Conservation (phyloP, 2,888 invertebrate species). For the Alviniconcha strummeri region DNA sequence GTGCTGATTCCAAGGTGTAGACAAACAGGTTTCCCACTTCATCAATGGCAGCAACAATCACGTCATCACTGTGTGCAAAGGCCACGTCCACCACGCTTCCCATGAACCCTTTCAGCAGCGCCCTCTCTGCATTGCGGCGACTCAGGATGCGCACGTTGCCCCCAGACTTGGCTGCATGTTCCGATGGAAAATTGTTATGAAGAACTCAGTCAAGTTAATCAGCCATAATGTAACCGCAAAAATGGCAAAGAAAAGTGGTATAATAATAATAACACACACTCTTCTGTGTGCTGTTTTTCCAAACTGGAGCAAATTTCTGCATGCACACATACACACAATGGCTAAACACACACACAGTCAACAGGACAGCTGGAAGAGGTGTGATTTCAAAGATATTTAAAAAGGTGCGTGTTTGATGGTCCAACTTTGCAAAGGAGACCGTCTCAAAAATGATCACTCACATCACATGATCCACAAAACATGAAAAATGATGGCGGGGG, state of each 20-base stretch:
- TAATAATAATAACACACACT: neutral
- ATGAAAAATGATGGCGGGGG: neutral
- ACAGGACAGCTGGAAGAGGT: neutral
- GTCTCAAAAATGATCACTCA: neutral
- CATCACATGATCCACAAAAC: neutral
- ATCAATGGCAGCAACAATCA: slow-evolving; percentile 91
- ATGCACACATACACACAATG: neutral
- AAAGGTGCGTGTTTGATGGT: no score
- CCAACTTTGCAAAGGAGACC: neutral
- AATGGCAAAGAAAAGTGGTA: neutral
- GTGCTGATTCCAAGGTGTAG: slow-evolving; percentile 65
- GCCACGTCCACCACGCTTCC: slow-evolving; percentile 93
- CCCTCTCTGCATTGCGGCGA: slow-evolving; percentile 83
- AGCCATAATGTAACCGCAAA: neutral
- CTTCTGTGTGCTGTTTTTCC: no score
- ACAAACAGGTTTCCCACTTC: slow-evolving; percentile 89
- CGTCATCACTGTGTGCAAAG: slow-evolving; percentile 88
- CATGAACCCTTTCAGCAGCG: slow-evolving; percentile 89
- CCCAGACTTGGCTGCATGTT: slow-evolving; percentile 63
- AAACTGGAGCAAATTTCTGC: neutral
- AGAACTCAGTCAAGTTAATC: neutral
- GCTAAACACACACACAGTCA: neutral
- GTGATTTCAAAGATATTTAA: no score
- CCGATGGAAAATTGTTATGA: neutral
- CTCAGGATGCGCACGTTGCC: slow-evolving; percentile 89